Conservation (phyloP, 2,113 vertebrate genomes). For the Stegostoma tigrinum region DNA sequence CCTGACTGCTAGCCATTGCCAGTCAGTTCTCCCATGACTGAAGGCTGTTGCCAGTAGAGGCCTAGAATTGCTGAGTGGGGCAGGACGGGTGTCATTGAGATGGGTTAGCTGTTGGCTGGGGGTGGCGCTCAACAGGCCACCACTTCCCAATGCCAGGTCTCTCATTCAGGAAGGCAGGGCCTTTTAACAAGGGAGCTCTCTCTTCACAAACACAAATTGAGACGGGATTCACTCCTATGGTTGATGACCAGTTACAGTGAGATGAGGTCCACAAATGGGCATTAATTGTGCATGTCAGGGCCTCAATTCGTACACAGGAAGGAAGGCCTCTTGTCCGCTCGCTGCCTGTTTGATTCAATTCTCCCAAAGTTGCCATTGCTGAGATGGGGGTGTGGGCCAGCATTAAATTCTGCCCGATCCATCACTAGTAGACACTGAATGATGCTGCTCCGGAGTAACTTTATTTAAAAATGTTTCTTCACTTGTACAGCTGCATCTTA, state of each 20-base stretch:
- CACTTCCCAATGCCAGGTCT: not conserved
- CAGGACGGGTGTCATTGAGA: not conserved
- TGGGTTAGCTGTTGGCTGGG: not conserved
- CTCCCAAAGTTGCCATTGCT: too few relatives aligned
- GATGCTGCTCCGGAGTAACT: not conserved
- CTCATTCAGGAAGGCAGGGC: not conserved
- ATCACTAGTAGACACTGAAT: not conserved
- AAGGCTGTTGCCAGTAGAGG: not conserved
- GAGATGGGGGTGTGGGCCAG: too few relatives aligned
- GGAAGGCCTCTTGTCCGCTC: too few relatives aligned
- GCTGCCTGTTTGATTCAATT: too few relatives aligned
- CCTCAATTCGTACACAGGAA: not conserved
- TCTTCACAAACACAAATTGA: too few relatives aligned
- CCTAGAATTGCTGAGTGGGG: not conserved
- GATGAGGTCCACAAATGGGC: not conserved
- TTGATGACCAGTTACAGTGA: too few relatives aligned
- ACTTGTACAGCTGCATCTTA: not conserved
- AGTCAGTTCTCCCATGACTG: not conserved
- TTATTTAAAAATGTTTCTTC: not conserved
- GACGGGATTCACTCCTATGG: too few relatives aligned
- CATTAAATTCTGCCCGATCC: not conserved
- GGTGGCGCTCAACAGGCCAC: not conserved
- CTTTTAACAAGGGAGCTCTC: not conserved
- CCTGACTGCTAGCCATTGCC: not conserved
- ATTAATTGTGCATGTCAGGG: not conserved